Percentiles rank a stretch among this genome's conserved stretches.
Evolutionary conservation across 2,113 vertebrate species (phyloP).

Genomic region (Desmodus rotundus): DNA sequence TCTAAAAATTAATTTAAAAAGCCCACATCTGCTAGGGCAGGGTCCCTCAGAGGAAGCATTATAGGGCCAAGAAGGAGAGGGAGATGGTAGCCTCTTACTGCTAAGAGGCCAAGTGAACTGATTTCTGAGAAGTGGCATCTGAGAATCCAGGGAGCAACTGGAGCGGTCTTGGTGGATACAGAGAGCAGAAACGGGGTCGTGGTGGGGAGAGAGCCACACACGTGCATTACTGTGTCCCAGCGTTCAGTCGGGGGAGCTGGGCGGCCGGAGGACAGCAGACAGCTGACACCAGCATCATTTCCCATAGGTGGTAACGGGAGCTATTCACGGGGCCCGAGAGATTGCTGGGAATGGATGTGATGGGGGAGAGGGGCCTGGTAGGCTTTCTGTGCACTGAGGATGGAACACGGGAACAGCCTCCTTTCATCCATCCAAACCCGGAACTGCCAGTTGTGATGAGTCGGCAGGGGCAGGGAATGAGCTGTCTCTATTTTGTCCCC

Average conservation of each 20-base stretch:
- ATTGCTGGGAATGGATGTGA: neutral
- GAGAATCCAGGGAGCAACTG: neutral
- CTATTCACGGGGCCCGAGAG: neutral
- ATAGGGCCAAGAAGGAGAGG: neutral
- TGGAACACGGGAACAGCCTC: neutral
- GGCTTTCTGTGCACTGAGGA: neutral
- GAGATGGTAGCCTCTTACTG: neutral
- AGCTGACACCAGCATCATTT: fast-evolving
- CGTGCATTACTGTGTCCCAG: neutral
- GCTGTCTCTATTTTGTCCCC: neutral
- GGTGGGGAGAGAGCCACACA: neutral
- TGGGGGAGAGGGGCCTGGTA: neutral
- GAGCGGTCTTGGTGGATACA: neutral
- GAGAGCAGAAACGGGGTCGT: neutral
- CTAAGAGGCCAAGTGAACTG: neutral
- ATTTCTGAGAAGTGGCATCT: neutral
- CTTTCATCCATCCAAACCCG: neutral
- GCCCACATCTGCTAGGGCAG: neutral
- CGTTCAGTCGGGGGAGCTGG: neutral
- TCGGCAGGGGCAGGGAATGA: neutral
- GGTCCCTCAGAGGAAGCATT: neutral
- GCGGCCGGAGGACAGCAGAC: neutral
- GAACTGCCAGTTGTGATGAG: neutral
- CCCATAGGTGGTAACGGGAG: neutral
- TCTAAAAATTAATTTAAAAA: too few species aligned